Percentiles rank a stretch among this genome's conserved stretches.
These are phyloP conservation scores for Peromyscus maniculatus DNA, from an alignment of 2,113 vertebrate species.

Conservation along the genomic window DNA sequence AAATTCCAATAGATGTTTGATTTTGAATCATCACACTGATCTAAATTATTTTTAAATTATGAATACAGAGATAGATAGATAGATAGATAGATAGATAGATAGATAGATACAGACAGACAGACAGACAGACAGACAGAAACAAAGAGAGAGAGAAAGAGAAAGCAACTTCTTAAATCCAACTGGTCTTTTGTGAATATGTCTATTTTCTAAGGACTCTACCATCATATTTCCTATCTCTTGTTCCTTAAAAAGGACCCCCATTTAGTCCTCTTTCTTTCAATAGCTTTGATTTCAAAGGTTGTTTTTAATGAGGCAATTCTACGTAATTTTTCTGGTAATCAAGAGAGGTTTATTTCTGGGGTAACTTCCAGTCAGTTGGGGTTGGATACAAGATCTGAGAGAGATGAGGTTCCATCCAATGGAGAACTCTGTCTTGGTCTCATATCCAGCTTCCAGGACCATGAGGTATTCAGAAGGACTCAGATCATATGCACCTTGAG, in stretches of 20 bases:
- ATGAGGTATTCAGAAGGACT: no score
- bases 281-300: not conserved
- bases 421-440: no score
- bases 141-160: not conserved
- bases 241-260: not conserved
- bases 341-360: no score
- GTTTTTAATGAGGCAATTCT: not conserved
- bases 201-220: not conserved
- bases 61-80: not conserved
- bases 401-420: no score
- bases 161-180: not conserved
- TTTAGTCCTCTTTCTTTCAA: not conserved
- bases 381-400: no score
- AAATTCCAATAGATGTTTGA: not conserved
- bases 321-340: no score
- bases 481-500: no score
- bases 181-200: not conserved
- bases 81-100: not conserved
- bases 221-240: not conserved
- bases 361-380: no score
- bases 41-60: no score
- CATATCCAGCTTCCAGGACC: no score
- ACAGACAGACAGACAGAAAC: no score
- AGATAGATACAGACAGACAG: not conserved
- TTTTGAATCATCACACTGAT: no score